Base-by-base conservation (phyloP, 2,113 vertebrate genomes). In the Bubo bubo region DNA sequence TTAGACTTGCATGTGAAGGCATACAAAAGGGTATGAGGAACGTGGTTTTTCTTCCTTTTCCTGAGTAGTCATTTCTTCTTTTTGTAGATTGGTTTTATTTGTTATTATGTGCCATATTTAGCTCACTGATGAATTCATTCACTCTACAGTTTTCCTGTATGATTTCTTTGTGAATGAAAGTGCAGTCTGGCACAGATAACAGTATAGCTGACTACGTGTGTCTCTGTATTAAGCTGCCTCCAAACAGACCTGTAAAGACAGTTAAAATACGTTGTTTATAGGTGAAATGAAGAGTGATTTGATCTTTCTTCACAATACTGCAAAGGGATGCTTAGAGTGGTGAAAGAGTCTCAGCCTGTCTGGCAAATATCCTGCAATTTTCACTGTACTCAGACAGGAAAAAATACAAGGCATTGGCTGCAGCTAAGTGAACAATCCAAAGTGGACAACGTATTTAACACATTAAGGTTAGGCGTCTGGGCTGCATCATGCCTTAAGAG, bases 291-390 rank as follows among this genome's bases (percentile, higher is more conserved):
- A 58, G 56, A 87, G 41, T 28, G 17, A 53, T 58, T 84, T 87
- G 73, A 45, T 91, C 14, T 26, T 81, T 74, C 47, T 58, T 70
- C 58, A 63, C 56, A 72, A 30, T 58, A 27, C 39, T 66, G 83
- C 39, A 86, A 63, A 70, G 62, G 58, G 71, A 66, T 83, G 79
- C 84, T 66, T 83, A 37, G 49, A 82, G 88, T 55, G 63, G 37
- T 86, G 95, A 87, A 93, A 86, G 73, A 81, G 53, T 37, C 91
- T 75, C 49, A 92, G 76, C 39, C 62, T n/a, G 64, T 92, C 92
- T 93, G 94, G 91, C 56, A 95, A 92, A 93, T 96, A 94, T 91
- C 93, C 95, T 92, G 86, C 73, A 34, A 53, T 94, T 95, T 95
- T 93, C 95, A 93, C 91, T 93, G 80, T 87, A 55, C 74, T 85